phyloP scores from a whole-genome alignment of 2,888 invertebrate species.

The Zygaena filipendulae region DNA sequence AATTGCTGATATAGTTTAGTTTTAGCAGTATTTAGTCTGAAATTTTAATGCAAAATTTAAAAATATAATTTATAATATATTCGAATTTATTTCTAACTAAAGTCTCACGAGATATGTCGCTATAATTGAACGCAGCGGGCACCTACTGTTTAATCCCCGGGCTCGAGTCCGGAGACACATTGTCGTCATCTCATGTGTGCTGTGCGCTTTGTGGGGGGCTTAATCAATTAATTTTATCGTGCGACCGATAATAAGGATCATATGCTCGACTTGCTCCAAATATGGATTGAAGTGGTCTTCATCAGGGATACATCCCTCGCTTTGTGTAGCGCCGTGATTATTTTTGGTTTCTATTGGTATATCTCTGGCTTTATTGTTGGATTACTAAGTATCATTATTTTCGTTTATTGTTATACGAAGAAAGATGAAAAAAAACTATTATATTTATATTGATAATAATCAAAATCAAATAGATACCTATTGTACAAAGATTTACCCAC shows the following conservation, averaged over 20 bases:
- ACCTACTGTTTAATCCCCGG: conserved; percentile 39
- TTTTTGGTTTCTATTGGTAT: conserved; percentile 2
- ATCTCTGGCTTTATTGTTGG: background rate
- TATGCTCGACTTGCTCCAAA: conserved; percentile 25
- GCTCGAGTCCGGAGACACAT: conserved; percentile 26
- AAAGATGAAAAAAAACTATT: too few species aligned
- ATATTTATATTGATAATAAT: too few species aligned
- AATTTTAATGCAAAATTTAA: too few species aligned
- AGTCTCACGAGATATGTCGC: conserved; percentile 30
- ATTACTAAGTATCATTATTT: conserved; percentile 7
- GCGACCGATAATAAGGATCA: conserved; percentile 31
- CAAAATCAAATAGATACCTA: too few species aligned
- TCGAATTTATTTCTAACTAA: too few species aligned
- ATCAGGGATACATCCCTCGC: conserved; percentile 10
- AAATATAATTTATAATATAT: too few species aligned
- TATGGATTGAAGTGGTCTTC: conserved; percentile 21
- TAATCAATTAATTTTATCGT: conserved; percentile 52
- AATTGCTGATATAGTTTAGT: too few species aligned
- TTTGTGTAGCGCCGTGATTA: conserved; percentile 1
- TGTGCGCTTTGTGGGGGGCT: conserved; percentile 31
- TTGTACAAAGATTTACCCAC: too few species aligned
- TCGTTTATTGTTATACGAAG: conserved; percentile 2
- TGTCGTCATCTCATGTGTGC: conserved; percentile 34
- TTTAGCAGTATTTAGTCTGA: too few species aligned
- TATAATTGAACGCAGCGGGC: conserved; percentile 34